phyloP scores from a whole-genome alignment of 1,140 invertebrate genomes.

The Tetragnatha versicolor region DNA sequence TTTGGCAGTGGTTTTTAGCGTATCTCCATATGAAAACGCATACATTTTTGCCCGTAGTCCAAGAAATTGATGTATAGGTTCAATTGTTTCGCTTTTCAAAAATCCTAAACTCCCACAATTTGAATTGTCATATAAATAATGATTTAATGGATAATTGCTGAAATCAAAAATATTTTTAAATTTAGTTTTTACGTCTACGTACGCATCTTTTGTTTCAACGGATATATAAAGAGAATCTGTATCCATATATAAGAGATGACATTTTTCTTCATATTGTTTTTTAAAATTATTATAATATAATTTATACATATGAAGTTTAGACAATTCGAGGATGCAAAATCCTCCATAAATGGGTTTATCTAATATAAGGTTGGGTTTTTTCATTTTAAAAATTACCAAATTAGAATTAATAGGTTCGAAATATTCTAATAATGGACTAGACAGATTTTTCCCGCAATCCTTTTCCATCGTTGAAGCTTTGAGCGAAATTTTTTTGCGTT shows the following conservation, averaged over 20 bases:
- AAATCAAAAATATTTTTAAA: slow-evolving; percentile 15
- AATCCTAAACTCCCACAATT: background rate
- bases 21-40: background rate
- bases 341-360: background rate
- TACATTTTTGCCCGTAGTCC: slow-evolving; percentile 4
- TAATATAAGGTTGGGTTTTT: background rate
- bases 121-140: background rate
- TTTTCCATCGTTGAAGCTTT: background rate
- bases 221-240: slow-evolving; percentile 1
- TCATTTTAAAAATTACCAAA: background rate
- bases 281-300: slow-evolving; percentile 2
- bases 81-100: background rate
- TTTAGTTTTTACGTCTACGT: background rate
- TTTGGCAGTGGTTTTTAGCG: background rate
- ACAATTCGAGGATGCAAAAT: background rate
- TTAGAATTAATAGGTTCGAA: background rate
- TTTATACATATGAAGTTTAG: slow-evolving; percentile 19
- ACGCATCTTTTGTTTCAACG: background rate
- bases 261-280: background rate
- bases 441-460: background rate
- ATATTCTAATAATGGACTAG: background rate
- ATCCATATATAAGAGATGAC: background rate
- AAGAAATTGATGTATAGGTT: background rate
- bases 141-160: background rate
- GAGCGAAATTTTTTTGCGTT: slow-evolving; percentile 63